Percentiles rank a stretch among this genome's conserved stretches.
These are phyloP conservation scores for Drosophila pegasa DNA, from an alignment of 2,888 invertebrate genomes.

Conservation along the genomic window DNA sequence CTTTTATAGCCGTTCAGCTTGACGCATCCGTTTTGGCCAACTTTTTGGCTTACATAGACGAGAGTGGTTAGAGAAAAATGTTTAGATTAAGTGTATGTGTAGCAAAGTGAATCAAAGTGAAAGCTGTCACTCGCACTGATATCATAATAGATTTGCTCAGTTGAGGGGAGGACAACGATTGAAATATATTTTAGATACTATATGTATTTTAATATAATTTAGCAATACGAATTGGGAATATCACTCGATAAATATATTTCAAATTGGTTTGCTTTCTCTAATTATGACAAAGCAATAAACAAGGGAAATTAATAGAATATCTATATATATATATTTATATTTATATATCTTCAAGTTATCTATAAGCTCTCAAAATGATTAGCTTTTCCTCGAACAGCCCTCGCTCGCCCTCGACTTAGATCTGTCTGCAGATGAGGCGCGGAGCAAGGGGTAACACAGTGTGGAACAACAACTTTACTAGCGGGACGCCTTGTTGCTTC, in stretches of 20 bases:
- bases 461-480: slow-evolving; percentile 30
- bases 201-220: neutral
- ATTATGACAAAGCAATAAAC: no score
- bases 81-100: neutral
- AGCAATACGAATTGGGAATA: no score
- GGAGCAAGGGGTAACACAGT: slow-evolving; percentile 22
- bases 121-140: neutral
- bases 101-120: slow-evolving; percentile 6
- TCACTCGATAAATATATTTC: no score
- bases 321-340: no score
- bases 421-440: neutral
- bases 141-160: neutral
- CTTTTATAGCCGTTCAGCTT: slow-evolving; percentile 78
- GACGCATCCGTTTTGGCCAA: slow-evolving; percentile 72
- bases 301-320: no score
- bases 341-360: no score
- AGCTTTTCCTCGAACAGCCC: slow-evolving; percentile 20
- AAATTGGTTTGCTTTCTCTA: no score
- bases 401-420: slow-evolving; percentile 27
- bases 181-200: neutral
- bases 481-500: slow-evolving; percentile 47
- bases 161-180: neutral
- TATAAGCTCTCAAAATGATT: neutral
- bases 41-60: slow-evolving; percentile 55
- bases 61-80: slow-evolving; percentile 31